Base-by-base conservation (phyloP, 2,888 invertebrate species). In the Hypolimnas misippus region DNA sequence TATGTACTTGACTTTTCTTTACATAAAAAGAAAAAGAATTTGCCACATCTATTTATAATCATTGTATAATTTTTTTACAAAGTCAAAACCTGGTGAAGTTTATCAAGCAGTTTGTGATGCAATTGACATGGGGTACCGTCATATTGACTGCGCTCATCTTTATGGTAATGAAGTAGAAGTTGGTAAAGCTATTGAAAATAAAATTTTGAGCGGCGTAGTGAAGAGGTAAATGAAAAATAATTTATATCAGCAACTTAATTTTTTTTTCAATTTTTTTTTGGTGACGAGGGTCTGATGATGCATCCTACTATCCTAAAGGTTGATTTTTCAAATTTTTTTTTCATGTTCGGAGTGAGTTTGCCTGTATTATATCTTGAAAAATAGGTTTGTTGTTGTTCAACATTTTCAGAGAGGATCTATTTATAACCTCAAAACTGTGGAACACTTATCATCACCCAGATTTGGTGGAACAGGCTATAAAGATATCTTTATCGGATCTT, bases 391-490 rank as follows among this genome's bases (percentile, higher is more conserved):
- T 35, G 25, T 25, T 1, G 4, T 14, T 17, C 6, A 12, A 21
- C 10, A n/a, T 17, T 71, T 72, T 60, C 72, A 78, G 79, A 55
- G 93, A 93, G 71, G 93, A 94, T 57, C 79, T 96, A 7, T 96
- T 95, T 76, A 88, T 95, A 66, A 94, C 94, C 14, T 95, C 95
- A 71, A 95, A 96, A 93, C 82, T 96, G 54, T 97, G 97, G 97
- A 96, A 77, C 73, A 81, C 78, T 63, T 77, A 74, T 74, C 75
- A 79, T 70, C 93, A 93, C 66, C 93, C 93, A 38, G 95, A 96
- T 68, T 83, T 95, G 63, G 97, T 97, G 0, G 93, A 94, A 69
- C 86, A 93, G 35, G 94, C 94, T 19, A 83, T 96, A 56, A 93
- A 93, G 75, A 91, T 91, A 44, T 95, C 96, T 4, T 81, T 97